Evolutionary conservation across 2,797 vertebrate genomes (phyloP), one percentile per base, ranked within the genome.

Genomic region (Etheostoma perlongum): DNA sequence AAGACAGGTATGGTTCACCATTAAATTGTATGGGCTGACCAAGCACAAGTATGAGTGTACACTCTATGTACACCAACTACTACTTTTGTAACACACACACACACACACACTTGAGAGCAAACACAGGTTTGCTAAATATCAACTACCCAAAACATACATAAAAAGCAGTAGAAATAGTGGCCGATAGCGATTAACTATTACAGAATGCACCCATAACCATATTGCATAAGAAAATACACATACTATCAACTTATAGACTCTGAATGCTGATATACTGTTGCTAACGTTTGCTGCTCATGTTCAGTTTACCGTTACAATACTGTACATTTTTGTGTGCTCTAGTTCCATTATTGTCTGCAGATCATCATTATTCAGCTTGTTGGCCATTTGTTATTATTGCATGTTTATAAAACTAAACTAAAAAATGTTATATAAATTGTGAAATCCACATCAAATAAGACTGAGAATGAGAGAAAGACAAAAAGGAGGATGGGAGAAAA

Each of bases 391-490:
- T 33, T 30, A 23, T 82, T 72, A 60, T 60, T 51, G 21, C 2
- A 13, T 4, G 44, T 27, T 53, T 48, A 53, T 75, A 54, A 76
- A 79, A 69, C 36, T 9, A 36, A 36, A 40, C 2, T 40, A 40
- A 40, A 40, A 40, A 40, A 40, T 19, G n/a, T 8, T 68, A 14
- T 46, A 13, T 2, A n/a, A 53, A 1, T 57, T 44, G 21, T 19
- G 59, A 77, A 73, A 78, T 30, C 47, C 48, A 49, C 30, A 58
- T 12, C 52, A 47, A 46, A 68, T 52, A 52, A 71, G 48, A 67
- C 19, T 13, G 23, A 44, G 9, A 70, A 49, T 36, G 25, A 59
- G 11, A 66, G 23, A 62, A 42, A 48, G 55, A 70, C 27, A 66
- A 66, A 76, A 62, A 64, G 21, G 21, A 74, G 51, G 53, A 68